phyloP scores from a whole-genome alignment of 2,888 invertebrate genomes.

The Drosophila fungiperda region DNA sequence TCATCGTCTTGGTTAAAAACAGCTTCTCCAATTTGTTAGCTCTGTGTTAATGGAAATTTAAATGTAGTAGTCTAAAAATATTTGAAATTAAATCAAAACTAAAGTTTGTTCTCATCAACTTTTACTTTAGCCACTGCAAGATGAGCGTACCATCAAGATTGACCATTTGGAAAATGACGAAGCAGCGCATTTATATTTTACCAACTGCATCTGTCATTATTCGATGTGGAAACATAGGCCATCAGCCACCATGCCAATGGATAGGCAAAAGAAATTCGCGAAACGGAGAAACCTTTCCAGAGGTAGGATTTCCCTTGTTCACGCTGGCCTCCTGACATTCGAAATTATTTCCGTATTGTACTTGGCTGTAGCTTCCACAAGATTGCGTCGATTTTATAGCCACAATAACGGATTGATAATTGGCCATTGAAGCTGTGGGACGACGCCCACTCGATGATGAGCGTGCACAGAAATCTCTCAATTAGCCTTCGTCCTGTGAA shows the following conservation, averaged over 20 bases:
- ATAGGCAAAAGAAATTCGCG: conserved; percentile 67
- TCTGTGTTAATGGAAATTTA: conserved; percentile 51
- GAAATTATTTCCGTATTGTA: neutral
- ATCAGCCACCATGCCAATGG: conserved; percentile 64
- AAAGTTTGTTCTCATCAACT: neutral
- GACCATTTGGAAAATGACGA: conserved; percentile 58
- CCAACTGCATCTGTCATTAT: conserved; percentile 9
- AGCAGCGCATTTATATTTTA: conserved; percentile 28
- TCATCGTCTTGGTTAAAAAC: conserved; percentile 78
- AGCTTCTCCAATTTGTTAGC: conserved; percentile 72
- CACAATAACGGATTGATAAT: conserved; percentile 53
- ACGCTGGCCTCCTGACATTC: conserved; percentile 3
- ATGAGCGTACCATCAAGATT: conserved; percentile 72
- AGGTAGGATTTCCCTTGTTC: conserved; percentile 9
- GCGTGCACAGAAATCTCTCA: conserved; percentile 57
- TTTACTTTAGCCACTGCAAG: conserved; percentile 65
- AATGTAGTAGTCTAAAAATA: neutral
- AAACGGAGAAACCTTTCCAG: conserved; percentile 64
- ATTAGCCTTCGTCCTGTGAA: conserved; percentile 65
- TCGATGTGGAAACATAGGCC: conserved; percentile 47
- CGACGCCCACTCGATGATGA: conserved; percentile 61
- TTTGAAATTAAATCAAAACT: neutral
- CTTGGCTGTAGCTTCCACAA: neutral
- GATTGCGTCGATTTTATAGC: conserved; percentile 25
- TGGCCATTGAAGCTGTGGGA: conserved; percentile 32